Conservation (phyloP, 2,888 invertebrate species). For the Megaustenia siamemsis region DNA sequence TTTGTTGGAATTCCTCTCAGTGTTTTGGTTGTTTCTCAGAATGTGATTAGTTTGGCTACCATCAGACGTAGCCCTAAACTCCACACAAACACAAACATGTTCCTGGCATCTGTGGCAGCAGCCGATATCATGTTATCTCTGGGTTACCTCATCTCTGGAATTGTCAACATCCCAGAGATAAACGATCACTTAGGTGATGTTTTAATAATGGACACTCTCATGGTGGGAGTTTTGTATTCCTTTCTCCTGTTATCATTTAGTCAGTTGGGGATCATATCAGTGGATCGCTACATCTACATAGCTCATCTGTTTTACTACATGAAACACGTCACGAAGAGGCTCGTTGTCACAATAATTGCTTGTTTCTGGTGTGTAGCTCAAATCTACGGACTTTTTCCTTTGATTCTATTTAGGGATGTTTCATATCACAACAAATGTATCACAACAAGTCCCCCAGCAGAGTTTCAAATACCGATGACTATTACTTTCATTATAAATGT, state of each 20-base stretch:
- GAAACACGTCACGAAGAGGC: background rate
- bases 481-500: background rate
- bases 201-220: background rate
- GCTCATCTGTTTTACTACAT: slow-evolving; percentile 20
- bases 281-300: slow-evolving; percentile 41
- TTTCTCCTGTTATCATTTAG: background rate
- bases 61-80: slow-evolving; percentile 18
- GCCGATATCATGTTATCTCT: background rate
- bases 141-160: background rate
- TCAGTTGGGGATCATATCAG: slow-evolving; percentile 18
- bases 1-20: background rate
- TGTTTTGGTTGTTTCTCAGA: background rate
- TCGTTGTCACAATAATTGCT: background rate
- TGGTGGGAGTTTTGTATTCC: background rate
- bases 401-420: background rate
- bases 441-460: background rate
- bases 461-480: background rate
- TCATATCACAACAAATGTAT: background rate
- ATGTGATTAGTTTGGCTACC: background rate
- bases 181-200: background rate
- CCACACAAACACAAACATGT: slow-evolving; percentile 4
- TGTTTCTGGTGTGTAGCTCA: slow-evolving; percentile 1
- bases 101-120: background rate
- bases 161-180: background rate
- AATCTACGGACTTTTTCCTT: background rate